These are phyloP conservation scores for Microtus pennsylvanicus DNA, from an alignment of 2,113 vertebrate species.

Conservation along the genomic window DNA sequence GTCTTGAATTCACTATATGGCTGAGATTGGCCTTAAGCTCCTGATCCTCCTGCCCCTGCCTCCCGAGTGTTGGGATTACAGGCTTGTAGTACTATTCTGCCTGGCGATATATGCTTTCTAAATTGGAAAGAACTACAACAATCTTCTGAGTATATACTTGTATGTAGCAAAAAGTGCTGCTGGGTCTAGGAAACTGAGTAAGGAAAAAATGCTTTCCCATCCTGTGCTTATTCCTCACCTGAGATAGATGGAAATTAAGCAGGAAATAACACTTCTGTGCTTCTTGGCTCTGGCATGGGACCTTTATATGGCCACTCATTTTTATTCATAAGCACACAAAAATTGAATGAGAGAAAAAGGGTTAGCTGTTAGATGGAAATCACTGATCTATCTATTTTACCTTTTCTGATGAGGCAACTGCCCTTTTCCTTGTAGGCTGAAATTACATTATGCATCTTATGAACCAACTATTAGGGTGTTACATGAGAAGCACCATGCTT, in stretches of 20 bases:
- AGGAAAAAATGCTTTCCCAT: background rate
- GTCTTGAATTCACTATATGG: background rate
- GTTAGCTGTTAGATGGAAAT: slow-evolving; percentile 48
- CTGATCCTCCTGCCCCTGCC: background rate
- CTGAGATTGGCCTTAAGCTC: background rate
- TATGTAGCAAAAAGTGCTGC: slow-evolving; percentile 21
- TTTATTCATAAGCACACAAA: slow-evolving; percentile 44
- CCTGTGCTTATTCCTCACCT: background rate
- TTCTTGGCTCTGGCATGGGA: slow-evolving; percentile 56
- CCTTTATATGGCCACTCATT: slow-evolving; percentile 65
- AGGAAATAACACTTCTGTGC: slow-evolving; percentile 28
- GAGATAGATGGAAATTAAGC: background rate
- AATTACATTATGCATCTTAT: slow-evolving; percentile 90
- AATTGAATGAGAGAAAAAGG: background rate
- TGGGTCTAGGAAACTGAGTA: slow-evolving; percentile 5
- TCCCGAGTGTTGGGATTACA: background rate
- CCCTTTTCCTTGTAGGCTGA: slow-evolving; percentile 85
- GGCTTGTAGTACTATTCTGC: no score
- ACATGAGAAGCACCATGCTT: slow-evolving; percentile 91
- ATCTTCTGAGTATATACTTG: background rate
- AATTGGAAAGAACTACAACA: background rate
- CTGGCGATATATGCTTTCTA: background rate
- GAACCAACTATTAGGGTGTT: slow-evolving; percentile 89
- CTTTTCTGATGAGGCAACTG: slow-evolving; percentile 53
- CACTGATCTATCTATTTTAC: slow-evolving; percentile 62